Evolutionary conservation across 2,888 invertebrate species (phyloP), one percentile per base, ranked within the genome.

Genomic region (Ferdinandea cuprea): DNA sequence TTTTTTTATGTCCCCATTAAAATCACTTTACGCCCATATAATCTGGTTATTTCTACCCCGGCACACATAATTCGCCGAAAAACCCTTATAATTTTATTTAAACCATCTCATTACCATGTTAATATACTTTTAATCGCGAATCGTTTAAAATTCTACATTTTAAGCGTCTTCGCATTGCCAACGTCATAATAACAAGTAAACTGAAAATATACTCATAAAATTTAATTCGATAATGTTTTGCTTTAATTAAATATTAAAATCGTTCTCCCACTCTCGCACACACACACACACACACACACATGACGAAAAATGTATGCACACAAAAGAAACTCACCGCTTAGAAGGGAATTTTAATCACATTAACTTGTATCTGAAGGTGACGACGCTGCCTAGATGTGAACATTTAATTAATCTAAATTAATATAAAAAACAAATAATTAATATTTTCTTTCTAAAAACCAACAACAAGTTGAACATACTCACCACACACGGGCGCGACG

Each of bases 71-170:
- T 46, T 46, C 25, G 11, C 30, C 32, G 13, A 59, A 37, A 19
- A 19, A 25, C 15, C n/a, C 32, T 58, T 11, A 66, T 65, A 30
- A 56, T 74, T 74, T 59, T 58, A 48, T 40, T 50, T 50, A 74
- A 74, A 65, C 42, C 56, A 66, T 74, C 74, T 74, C 74, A 66
- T 66, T 65, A 74, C 50, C 66, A 48, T 74, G 74, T 74, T 66
- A 50, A 74, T 66, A 74, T 40, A 66, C 21, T 66, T 74, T 74
- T 74, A 74, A 74, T 74, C 74, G 74, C 65, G 25, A 50, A 21
- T 58, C 74, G 35, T 74, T 66, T 58, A 58, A 65, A 66, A 25
- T 74, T 74, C 40, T 50, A 74, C 2, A 74, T 74, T 73, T 58
- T 13, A 21, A 35, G 17, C 52, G 54, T 54, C 11, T 30, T 52